Conservation (phyloP, 2,797 vertebrate species). For the Hybognathus amarus region DNA sequence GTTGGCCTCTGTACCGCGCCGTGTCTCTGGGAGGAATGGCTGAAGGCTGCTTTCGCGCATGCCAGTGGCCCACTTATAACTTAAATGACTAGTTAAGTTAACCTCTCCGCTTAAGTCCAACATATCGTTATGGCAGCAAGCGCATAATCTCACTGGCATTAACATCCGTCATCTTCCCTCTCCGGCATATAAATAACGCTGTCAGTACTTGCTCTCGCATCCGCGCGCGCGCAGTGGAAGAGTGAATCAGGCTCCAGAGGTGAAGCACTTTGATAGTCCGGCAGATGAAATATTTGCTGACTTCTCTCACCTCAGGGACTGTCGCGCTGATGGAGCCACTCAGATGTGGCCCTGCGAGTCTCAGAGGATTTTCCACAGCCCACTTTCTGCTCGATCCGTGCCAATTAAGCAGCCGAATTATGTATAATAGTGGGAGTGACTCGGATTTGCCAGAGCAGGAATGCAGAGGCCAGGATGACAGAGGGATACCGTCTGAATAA, state of each 20-base stretch:
- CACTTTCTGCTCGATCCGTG: conserved; percentile 88
- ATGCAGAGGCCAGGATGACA: conserved; percentile 86
- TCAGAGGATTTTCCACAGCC: conserved; percentile 86
- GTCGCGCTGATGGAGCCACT: conserved; percentile 92
- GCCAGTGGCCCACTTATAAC: conserved; percentile 81
- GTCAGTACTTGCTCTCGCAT: conserved; percentile 75
- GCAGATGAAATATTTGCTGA: conserved; percentile 90
- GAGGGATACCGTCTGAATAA: conserved; percentile 90
- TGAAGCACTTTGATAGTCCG: conserved; percentile 80
- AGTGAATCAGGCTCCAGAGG: conserved; percentile 79
- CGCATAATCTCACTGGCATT: conserved; percentile 84
- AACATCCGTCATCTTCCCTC: conserved; percentile 83
- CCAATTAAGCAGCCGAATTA: conserved; percentile 98
- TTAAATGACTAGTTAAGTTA: conserved; percentile 86
- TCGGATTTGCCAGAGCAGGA: conserved; percentile 84
- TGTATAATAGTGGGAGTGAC: conserved; percentile 93
- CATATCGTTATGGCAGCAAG: conserved; percentile 79
- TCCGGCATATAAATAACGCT: conserved; percentile 82
- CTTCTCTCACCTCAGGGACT: conserved; percentile 91
- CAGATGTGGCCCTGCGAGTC: conserved; percentile 92
- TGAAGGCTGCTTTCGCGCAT: conserved; percentile 64
- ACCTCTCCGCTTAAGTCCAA: conserved; percentile 80
- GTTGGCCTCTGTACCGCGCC: conserved; percentile 29
- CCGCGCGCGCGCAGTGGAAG: conserved; percentile 73
- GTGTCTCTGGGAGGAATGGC: conserved; percentile 17